Evolutionary conservation across 2,113 vertebrate genomes (phyloP).

Genomic region (Blennius ocellaris): DNA sequence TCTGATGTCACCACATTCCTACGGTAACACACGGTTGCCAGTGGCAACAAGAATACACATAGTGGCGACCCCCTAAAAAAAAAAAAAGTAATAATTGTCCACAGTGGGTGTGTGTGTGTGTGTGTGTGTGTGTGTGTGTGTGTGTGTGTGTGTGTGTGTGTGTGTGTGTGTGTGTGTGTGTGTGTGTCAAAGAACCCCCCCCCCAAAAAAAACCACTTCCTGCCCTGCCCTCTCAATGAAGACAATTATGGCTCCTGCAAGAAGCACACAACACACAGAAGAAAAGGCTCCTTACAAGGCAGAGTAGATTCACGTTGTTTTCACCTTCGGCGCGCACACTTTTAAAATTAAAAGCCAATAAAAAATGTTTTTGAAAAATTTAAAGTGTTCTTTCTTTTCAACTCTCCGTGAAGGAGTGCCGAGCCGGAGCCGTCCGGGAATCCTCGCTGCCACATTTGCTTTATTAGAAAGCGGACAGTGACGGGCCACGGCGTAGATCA

Average conservation of each 20-base stretch:
- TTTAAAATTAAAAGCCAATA: slow-evolving; percentile 67
- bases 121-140: too few relatives aligned
- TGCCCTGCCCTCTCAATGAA: slow-evolving; percentile 79
- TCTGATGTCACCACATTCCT: slow-evolving; percentile 77
- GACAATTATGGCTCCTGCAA: slow-evolving; percentile 77
- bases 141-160: too few relatives aligned
- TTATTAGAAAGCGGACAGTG: slow-evolving; percentile 26
- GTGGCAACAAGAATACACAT: slow-evolving; percentile 44
- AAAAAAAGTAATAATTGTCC: slow-evolving; percentile 5
- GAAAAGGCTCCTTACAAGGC: slow-evolving; percentile 79
- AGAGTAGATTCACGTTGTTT: slow-evolving; percentile 63
- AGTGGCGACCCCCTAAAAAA: slow-evolving; percentile 24
- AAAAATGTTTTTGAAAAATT: slow-evolving; percentile 23
- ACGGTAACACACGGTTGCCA: slow-evolving; percentile 46
- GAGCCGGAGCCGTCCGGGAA: slow-evolving; percentile 26
- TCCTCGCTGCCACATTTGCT: slow-evolving; percentile 6
- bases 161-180: slow-evolving; percentile 13
- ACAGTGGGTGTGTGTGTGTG: too few relatives aligned
- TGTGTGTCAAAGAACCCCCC: slow-evolving; percentile 58
- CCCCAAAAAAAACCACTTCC: slow-evolving; percentile 80
- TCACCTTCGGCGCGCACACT: slow-evolving; percentile 68
- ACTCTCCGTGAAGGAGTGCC: not conserved
- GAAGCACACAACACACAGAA: slow-evolving; percentile 60
- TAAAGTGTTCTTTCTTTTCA: slow-evolving; percentile 19
- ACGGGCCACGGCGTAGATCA: slow-evolving; percentile 11